These are phyloP conservation scores for Radopholus similis DNA, from an alignment of 1,140 invertebrate species.

Conservation along the genomic window DNA sequence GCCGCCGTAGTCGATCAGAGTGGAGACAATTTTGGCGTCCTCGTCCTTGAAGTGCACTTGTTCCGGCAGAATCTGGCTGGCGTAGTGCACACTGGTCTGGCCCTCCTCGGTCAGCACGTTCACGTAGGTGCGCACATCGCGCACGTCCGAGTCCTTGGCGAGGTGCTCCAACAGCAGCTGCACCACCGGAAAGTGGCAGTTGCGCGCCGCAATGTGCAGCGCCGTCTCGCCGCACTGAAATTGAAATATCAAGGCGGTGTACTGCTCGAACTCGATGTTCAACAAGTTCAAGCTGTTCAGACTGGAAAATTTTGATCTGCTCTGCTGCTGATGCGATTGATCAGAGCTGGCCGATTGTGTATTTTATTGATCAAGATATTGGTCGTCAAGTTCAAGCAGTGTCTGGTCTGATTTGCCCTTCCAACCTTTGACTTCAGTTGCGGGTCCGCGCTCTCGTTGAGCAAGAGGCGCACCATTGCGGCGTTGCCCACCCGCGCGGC, in stretches of 20 bases:
- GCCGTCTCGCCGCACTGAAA: constrained; percentile 75
- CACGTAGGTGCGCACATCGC: constrained; percentile 58
- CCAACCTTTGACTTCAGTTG: constrained; percentile 46
- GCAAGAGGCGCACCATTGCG: constrained; percentile 61
- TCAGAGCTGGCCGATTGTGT: too few species aligned
- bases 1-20: constrained; percentile 81
- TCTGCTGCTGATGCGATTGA: too few species aligned
- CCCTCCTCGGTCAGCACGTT: constrained; percentile 70
- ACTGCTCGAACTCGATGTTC: too few species aligned
- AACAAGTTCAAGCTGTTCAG: too few species aligned
- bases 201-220: constrained; percentile 64
- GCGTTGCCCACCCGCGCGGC: constrained; percentile 62
- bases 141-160: constrained; percentile 12
- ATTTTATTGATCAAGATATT: too few species aligned
- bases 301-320: too few species aligned
- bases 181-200: constrained; percentile 64
- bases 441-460: constrained; percentile 63
- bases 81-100: constrained; percentile 83
- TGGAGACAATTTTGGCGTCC: constrained; percentile 81
- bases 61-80: constrained; percentile 62
- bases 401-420: neutral
- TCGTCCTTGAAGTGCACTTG: constrained; percentile 69
- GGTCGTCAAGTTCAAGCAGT: too few species aligned
- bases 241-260: too few species aligned
- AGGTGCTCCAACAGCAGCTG: constrained; percentile 61